Evolutionary conservation across 2,113 vertebrate species (phyloP), one percentile per base, ranked within the genome.

Genomic region (Paralichthys olivaceus): DNA sequence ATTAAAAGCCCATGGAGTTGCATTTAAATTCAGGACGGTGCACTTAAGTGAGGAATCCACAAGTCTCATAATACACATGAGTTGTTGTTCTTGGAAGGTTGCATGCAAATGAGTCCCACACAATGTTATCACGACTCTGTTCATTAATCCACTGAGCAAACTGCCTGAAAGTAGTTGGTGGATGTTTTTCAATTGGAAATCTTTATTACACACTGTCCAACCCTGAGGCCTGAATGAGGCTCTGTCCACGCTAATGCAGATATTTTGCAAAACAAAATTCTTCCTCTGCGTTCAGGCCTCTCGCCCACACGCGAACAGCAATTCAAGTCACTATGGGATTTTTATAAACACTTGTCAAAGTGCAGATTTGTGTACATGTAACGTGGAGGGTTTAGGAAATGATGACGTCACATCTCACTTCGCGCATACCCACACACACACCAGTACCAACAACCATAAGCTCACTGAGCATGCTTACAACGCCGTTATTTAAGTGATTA

Each of bases 11-110:
- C 15, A n/a, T 49, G 45, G 60, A 84, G 65, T 74, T 55, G 51
- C n/a, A 79, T 81, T 84, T 71, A 14, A 59, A 75, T 72, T 69
- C 54, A 79, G 37, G n/a, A n/a, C 14, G 60, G 56, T 77, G 68
- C 47, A 43, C 57, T 69, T 75, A 43, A 77, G 60, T 34, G 45
- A 69, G 58, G 25, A 72, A 56, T 58, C 22, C 5, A 58, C 68
- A 62, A n/a, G 47, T 75, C 47, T 85, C 62, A 29, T 68, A 34
- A 61, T 49, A 73, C 23, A 66, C 26, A 74, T 56, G 43, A 78
- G 26, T 65, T 64, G 49, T 26, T 75, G 22, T 49, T 40, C 7
- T 51, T 57, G 65, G 34, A 62, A 28, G 61, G 19, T 34, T 73
- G 40, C 25, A 77, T 77, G 61, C 60, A 53, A 69, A 54, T 40